A percentile compares a stretch with the other conserved stretches of the same genome.
Evolutionary conservation across 2,888 invertebrate genomes (phyloP).

Genomic region (Tetragonisca angustula): DNA sequence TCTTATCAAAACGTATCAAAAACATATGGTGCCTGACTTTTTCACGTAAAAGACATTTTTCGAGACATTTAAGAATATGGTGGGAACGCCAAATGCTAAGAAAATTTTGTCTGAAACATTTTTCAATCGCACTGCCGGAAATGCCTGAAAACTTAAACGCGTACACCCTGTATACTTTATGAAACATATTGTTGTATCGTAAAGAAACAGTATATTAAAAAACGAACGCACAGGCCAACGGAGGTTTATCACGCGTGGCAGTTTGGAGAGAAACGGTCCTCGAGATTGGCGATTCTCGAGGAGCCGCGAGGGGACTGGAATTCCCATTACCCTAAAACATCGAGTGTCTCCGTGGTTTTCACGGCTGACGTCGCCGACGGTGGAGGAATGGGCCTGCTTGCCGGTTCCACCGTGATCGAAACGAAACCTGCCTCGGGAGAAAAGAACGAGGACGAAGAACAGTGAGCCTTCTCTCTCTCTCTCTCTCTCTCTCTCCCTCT

Average conservation of each 20-base stretch:
- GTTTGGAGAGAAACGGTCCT: constrained; percentile 62
- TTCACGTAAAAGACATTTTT: no score
- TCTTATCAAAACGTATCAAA: no score
- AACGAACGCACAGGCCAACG: background rate
- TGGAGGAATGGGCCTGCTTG: constrained; percentile 35
- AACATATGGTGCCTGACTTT: no score
- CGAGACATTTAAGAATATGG: no score
- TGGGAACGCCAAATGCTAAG: no score
- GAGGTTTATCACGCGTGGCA: constrained; percentile 48
- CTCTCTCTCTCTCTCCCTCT: background rate
- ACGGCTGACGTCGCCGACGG: constrained; percentile 40
- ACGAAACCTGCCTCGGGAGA: constrained; percentile 32
- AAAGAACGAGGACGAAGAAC: background rate
- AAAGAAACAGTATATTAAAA: no score
- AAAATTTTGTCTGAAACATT: no score
- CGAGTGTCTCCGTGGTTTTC: constrained; percentile 67
- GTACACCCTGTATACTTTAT: no score
- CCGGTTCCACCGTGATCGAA: constrained; percentile 33
- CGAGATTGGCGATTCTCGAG: constrained; percentile 68
- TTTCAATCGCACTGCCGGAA: no score
- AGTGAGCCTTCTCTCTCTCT: no score
- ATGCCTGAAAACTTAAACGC: no score
- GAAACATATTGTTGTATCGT: no score
- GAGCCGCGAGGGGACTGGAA: constrained; percentile 68
- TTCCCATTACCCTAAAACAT: constrained; percentile 78